Conservation (phyloP, 2,888 invertebrate genomes). For the Miltochrista miniata region DNA sequence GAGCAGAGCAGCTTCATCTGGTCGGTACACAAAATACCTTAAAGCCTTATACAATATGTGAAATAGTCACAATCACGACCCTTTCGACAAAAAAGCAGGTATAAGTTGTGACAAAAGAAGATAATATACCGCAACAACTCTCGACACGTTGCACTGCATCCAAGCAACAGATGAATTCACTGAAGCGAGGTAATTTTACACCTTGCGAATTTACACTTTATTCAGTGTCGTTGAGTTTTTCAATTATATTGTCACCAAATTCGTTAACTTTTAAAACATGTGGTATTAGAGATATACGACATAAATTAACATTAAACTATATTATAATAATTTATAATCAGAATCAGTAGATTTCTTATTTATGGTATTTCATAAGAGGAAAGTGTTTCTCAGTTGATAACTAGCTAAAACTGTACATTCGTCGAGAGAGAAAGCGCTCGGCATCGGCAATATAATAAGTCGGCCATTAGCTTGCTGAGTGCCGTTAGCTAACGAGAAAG, state of each 20-base stretch:
- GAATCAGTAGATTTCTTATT: background rate
- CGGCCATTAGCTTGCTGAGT: conserved; percentile 68
- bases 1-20: too few relatives aligned
- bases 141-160: conserved; percentile 14
- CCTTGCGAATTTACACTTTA: background rate
- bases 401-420: conserved; percentile 17
- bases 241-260: background rate
- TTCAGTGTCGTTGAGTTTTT: background rate
- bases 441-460: conserved; percentile 45
- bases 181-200: conserved; percentile 12
- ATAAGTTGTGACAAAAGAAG: conserved; percentile 7
- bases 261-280: background rate
- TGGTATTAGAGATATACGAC: background rate
- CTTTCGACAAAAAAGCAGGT: conserved; percentile 24
- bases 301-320: background rate
- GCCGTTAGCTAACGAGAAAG: conserved; percentile 36
- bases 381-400: conserved; percentile 45
- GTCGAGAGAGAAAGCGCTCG: conserved; percentile 69
- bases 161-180: conserved; percentile 4
- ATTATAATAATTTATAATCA: background rate
- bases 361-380: conserved; percentile 25
- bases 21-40: too few relatives aligned
- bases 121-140: conserved; percentile 1
- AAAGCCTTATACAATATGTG: too few relatives aligned
- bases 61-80: conserved; percentile 2